Percentiles rank a stretch among this genome's conserved stretches.
Conservation (phyloP, 1,140 invertebrate genomes). For the Pissodes strobi region DNA sequence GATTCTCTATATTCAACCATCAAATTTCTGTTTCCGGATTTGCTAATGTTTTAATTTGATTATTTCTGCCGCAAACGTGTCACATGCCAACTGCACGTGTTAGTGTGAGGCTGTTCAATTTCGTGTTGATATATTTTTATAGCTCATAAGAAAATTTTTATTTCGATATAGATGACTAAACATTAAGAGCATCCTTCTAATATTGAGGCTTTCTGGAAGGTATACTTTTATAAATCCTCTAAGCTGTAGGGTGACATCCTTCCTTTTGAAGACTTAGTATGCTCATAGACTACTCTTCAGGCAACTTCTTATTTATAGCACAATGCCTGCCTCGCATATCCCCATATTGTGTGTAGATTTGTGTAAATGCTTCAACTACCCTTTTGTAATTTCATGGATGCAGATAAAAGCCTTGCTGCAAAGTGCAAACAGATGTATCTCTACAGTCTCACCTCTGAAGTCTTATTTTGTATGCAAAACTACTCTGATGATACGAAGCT, state of each 20-base stretch:
- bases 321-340: too few relatives aligned
- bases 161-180: constrained; percentile 12
- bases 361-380: constrained; percentile 14
- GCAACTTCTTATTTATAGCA: too few relatives aligned
- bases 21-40: background rate
- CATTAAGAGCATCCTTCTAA: constrained; percentile 17
- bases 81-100: background rate
- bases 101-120: background rate
- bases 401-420: background rate
- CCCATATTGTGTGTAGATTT: background rate
- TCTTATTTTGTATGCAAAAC: background rate
- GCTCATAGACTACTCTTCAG: constrained; percentile 9
- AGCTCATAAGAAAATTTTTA: background rate
- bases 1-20: background rate
- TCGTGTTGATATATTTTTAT: background rate
- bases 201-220: constrained; percentile 3
- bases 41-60: background rate
- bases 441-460: too few relatives aligned
- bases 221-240: constrained; percentile 16
- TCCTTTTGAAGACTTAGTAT: constrained; percentile 23
- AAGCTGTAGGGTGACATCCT: constrained; percentile 8
- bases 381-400: constrained; percentile 15
- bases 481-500: too few relatives aligned
- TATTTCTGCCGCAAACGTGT: background rate
- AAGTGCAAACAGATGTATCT: background rate